These are phyloP conservation scores for Heliothis subflexa DNA, from an alignment of 1,140 invertebrate species.

Conservation along the genomic window DNA sequence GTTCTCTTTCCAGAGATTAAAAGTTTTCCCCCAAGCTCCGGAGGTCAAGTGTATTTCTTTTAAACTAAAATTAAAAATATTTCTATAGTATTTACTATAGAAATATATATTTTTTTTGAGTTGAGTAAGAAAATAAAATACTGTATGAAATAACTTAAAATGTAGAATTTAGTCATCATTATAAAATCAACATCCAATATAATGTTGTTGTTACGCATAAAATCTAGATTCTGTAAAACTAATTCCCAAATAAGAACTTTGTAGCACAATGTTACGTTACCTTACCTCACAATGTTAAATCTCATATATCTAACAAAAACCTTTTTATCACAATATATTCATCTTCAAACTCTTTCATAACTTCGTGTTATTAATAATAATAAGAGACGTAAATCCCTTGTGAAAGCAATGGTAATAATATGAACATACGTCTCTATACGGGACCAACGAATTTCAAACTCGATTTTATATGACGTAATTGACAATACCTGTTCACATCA, in stretches of 20 bases:
- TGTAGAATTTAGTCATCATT: too few species aligned
- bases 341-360: not conserved
- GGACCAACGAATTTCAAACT: not conserved
- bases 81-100: too few species aligned
- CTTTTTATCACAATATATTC: not conserved
- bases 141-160: too few species aligned
- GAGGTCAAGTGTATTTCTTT: slow-evolving; percentile 32
- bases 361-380: slow-evolving; percentile 16
- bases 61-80: slow-evolving; percentile 33
- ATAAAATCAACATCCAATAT: not conserved
- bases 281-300: not conserved
- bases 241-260: not conserved
- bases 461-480: slow-evolving; percentile 11
- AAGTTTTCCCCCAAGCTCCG: slow-evolving; percentile 12
- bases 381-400: slow-evolving; percentile 1
- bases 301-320: slow-evolving; percentile 4
- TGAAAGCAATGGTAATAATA: not conserved
- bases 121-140: too few species aligned
- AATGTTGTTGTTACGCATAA: too few species aligned
- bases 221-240: too few species aligned
- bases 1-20: slow-evolving; percentile 22
- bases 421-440: slow-evolving; percentile 5
- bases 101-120: too few species aligned
- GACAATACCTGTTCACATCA: slow-evolving; percentile 16
- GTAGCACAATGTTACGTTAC: not conserved